Evolutionary conservation across 2,113 vertebrate genomes (phyloP), one percentile per base, ranked within the genome.

Genomic region (Ammospiza caudacuta): DNA sequence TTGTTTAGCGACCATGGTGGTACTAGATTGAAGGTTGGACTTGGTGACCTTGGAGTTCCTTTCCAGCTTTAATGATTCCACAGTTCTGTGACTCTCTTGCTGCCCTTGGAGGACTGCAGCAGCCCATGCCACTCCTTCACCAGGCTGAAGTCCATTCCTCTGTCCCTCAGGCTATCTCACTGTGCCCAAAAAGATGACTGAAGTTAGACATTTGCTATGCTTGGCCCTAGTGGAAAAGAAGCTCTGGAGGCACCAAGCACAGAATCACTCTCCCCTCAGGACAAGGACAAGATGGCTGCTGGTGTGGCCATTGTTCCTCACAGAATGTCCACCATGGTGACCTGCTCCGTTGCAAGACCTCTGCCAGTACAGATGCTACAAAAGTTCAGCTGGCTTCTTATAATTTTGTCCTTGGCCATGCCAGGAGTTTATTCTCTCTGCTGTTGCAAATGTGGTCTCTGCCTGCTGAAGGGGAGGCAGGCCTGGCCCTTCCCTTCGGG

Each of bases 291-390:
- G 46, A 28, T 1, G 1, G 18, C 19, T 6, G 2, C 31, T 62
- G n/a, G 3, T 1, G 6, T 1, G 0, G 24, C 19, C 47, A 14
- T 3, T 37, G 31, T 9, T 62, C n/a, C 57, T 79, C 35, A 82
- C 33, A 67, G 67, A 63, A 82, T 33, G 19, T 63, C 66, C 1
- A 0, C 47, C 33, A 2, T 1, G 8, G 39, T 75, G 35, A 43
- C 43, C 35, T 46, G 44, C 44, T 46, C 25, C 24, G 11, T 24
- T 27, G 43, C 14, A 90, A 63, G 82, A 72, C 20, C n/a, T 10
- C 64, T 77, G 35, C 44, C 2, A 2, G 39, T 29, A 59, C 31
- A 57, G 24, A 72, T 59, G 47, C 6, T 0, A 0, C 10, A 15
- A 23, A 44, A 9, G 9, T 43, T 81, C 63, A 81, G 7, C 9